A percentile compares a stretch with the other conserved stretches of the same genome.
phyloP scores from a whole-genome alignment of 2,113 vertebrate genomes.

The Periophthalmodon schlosseri region DNA sequence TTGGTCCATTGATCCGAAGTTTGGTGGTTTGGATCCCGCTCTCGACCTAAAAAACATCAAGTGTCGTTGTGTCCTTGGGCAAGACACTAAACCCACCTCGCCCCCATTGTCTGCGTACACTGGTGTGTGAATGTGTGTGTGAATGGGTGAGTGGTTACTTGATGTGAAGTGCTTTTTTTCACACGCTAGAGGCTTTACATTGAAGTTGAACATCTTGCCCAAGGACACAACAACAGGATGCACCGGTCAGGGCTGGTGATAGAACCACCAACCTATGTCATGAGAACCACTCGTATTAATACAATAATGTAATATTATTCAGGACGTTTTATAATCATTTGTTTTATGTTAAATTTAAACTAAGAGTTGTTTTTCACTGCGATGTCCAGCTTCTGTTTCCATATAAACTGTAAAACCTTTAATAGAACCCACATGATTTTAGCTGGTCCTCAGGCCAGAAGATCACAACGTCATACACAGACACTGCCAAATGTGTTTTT shows the following conservation, averaged over 20 bases:
- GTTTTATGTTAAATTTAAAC: not conserved
- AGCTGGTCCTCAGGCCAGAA: constrained; percentile 43
- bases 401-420: constrained; percentile 33
- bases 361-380: constrained; percentile 19
- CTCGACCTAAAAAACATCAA: too few species aligned
- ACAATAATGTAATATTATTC: not conserved
- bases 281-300: not conserved
- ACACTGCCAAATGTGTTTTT: constrained; percentile 17
- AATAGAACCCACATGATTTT: constrained; percentile 67
- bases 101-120: too few species aligned
- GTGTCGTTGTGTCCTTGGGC: too few species aligned
- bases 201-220: not conserved
- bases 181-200: not conserved
- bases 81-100: too few species aligned
- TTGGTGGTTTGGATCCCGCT: too few species aligned
- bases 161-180: too few species aligned
- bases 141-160: too few species aligned
- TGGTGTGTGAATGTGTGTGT: too few species aligned
- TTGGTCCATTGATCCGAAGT: too few species aligned
- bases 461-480: constrained; percentile 19
- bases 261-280: not conserved
- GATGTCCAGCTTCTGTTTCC: constrained; percentile 21
- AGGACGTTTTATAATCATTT: not conserved
- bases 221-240: not conserved
- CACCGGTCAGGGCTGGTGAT: not conserved